Evolutionary conservation across 2,797 vertebrate genomes (phyloP).

Genomic region (Netta rufina): DNA sequence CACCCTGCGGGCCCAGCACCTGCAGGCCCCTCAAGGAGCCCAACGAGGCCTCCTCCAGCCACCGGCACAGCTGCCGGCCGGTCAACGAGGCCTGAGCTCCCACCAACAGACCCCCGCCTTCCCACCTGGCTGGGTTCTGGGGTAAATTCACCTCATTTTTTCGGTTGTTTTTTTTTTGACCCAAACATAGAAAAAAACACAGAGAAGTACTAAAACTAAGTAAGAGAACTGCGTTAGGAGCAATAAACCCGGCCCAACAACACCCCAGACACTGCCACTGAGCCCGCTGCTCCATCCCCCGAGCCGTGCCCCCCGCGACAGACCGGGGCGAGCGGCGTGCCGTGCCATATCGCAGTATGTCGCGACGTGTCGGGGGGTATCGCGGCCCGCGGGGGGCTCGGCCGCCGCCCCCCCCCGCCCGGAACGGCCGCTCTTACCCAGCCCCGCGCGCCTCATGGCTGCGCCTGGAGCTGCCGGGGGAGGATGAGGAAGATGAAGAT

Average conservation of each 20-base stretch:
- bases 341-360: too few relatives aligned
- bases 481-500: background rate
- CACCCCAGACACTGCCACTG: too few relatives aligned
- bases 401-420: background rate
- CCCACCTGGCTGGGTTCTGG: background rate
- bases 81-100: background rate
- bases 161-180: too few relatives aligned
- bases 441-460: constrained; percentile 62
- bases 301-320: too few relatives aligned
- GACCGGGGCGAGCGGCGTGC: background rate
- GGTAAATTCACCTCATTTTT: background rate
- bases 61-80: background rate
- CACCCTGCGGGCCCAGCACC: background rate
- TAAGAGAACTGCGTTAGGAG: background rate
- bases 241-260: rapidly evolving
- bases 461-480: background rate
- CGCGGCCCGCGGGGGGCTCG: too few relatives aligned
- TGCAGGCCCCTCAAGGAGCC: rapidly evolving
- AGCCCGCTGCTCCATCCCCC: too few relatives aligned
- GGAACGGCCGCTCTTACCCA: constrained; percentile 24
- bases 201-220: background rate
- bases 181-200: background rate
- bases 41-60: background rate
- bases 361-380: too few relatives aligned
- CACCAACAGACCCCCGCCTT: background rate